Evolutionary conservation across 2,113 vertebrate genomes (phyloP), one percentile per base, ranked within the genome.

Genomic region (Poeciliopsis occidentalis): DNA sequence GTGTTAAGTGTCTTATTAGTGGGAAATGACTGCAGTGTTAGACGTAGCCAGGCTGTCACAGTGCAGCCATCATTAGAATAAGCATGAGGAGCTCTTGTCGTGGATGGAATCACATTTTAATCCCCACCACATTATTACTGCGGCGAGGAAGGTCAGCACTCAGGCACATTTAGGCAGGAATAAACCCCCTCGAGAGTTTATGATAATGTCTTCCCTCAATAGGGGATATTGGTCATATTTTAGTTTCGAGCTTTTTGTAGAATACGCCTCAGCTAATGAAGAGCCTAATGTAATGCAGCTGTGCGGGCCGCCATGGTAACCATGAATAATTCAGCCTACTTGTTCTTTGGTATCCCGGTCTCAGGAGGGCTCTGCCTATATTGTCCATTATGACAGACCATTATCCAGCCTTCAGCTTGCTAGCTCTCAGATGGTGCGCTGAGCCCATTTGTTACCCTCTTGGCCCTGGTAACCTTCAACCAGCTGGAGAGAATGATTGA

Each of bases 331-430:
- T 97, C 97, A 97, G 92, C 76, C 92, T 93, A 92, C 94, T 94
- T 94, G 93, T 94, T 94, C 93, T 95, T 94, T 93, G 87, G 91
- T 91, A 91, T 93, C 92, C 90, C 93, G 94, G 95, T 95, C 97
- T 95, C 96, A 76, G 81, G 95, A 96, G 96, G 95, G 93, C 94
- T 93, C 89, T 91, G 87, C 93, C 93, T 94, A 94, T 95, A 96
- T 98, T 97, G 97, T 98, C 97, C 94, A 94, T 95, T 93, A 94
- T 97, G 96, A 97, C 95, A 97, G 96, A 95, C 96, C 96, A 96
- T 98, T 99, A 98, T 96, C 95, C 95, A 93, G 95, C 95, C 96
- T 93, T 96, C 95, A 94, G 95, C 95, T 95, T 95, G 95, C 97
- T 96, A 95, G 96, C 96, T 96, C 94, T 95, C 91, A 95, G 93